These are phyloP conservation scores for Carcina quercana DNA, from an alignment of 2,888 invertebrate species.

Conservation along the genomic window DNA sequence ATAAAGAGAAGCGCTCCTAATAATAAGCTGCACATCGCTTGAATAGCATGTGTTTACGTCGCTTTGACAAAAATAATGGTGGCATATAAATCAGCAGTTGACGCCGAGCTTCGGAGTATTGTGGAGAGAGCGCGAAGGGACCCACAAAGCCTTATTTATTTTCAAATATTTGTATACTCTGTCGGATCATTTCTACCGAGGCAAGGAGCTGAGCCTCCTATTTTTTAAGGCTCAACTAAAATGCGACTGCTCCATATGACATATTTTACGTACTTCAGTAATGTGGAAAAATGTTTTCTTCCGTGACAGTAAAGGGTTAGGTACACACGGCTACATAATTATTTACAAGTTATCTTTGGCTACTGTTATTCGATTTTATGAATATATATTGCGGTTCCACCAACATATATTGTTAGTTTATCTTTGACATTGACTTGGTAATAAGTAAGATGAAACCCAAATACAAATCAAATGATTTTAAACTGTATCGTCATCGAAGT, in stretches of 20 bases:
- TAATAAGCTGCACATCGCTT: slow-evolving; percentile 25
- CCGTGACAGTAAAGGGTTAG: no score
- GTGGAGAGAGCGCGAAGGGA: slow-evolving; percentile 18
- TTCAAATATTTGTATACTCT: slow-evolving; percentile 45
- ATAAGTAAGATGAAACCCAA: no score
- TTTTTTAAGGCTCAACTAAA: slow-evolving; percentile 4
- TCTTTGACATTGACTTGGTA: no score
- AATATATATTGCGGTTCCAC: no score
- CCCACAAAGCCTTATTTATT: slow-evolving; percentile 45
- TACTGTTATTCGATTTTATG: no score
- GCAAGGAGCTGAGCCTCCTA: slow-evolving; percentile 6
- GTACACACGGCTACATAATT: no score
- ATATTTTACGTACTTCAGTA: no score
- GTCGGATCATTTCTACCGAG: slow-evolving; percentile 28
- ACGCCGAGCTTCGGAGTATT: slow-evolving; percentile 20
- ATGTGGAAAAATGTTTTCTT: no score
- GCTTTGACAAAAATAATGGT: slow-evolving; percentile 38
- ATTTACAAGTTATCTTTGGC: no score
- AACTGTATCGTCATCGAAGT: no score
- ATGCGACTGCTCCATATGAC: not conserved
- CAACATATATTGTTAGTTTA: no score
- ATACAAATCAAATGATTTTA: no score
- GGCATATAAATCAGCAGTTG: slow-evolving; percentile 35
- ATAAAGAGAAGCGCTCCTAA: slow-evolving; percentile 5
- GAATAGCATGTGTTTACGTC: slow-evolving; percentile 21